These are phyloP conservation scores for Lagodon rhomboides DNA, from an alignment of 2,797 vertebrate species.

Conservation along the genomic window DNA sequence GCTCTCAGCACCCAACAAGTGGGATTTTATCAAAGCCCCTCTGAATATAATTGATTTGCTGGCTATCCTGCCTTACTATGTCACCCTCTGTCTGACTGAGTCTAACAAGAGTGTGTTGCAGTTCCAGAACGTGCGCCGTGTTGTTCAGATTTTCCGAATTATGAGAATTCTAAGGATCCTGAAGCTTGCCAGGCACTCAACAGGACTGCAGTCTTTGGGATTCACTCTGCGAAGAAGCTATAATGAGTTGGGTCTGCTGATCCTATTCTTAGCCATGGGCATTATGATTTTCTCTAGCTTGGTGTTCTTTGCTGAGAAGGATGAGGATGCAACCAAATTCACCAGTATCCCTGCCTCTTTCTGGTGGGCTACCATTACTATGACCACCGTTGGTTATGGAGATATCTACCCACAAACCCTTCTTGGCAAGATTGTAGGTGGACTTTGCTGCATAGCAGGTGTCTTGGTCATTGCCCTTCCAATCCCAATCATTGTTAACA, in stretches of 20 bases:
- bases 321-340: constrained; percentile 98
- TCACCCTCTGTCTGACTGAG: constrained; percentile 98
- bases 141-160: constrained; percentile 98
- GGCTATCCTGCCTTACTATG: constrained; percentile 97
- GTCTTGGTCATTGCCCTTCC: constrained; percentile 97
- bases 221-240: constrained; percentile 97
- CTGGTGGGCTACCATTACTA: constrained; percentile 99
- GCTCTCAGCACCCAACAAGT: constrained; percentile 96
- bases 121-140: constrained; percentile 97
- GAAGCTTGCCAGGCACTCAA: constrained; percentile 97
- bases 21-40: constrained; percentile 98
- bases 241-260: constrained; percentile 96
- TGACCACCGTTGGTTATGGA: constrained; percentile 99
- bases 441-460: constrained; percentile 98
- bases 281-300: constrained; percentile 99
- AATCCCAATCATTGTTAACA: constrained; percentile 99
- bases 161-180: constrained; percentile 98
- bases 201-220: constrained; percentile 96
- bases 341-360: constrained; percentile 99
- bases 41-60: constrained; percentile 97
- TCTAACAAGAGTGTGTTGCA: constrained; percentile 98
- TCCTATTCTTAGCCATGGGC: constrained; percentile 98
- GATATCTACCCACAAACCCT: constrained; percentile 98
- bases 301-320: constrained; percentile 99
- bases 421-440: constrained; percentile 97